Evolutionary conservation across 2,888 invertebrate species (phyloP).

Genomic region (Malachius bipustulatus): DNA sequence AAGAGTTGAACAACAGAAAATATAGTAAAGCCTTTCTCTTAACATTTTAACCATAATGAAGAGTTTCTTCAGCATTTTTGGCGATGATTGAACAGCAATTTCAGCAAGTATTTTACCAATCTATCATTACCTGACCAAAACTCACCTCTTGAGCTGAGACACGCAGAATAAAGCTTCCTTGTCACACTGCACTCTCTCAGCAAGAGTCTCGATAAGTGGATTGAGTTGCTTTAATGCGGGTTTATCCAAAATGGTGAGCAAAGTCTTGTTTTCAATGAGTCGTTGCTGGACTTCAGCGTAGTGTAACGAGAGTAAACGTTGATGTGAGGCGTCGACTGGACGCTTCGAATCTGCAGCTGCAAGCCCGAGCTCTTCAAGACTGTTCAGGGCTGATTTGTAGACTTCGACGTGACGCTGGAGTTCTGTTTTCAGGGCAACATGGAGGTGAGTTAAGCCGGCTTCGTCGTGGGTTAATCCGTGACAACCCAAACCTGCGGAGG

Average conservation of each 20-base stretch:
- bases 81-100: too few species aligned
- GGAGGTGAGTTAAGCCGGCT: slow-evolving; percentile 58
- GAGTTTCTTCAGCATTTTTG: too few species aligned
- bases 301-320: slow-evolving; percentile 70
- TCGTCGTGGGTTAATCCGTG: slow-evolving; percentile 69
- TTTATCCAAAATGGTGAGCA: slow-evolving; percentile 74
- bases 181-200: slow-evolving; percentile 77
- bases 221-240: slow-evolving; percentile 65
- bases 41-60: too few species aligned
- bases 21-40: too few species aligned
- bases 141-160: slow-evolving; percentile 48
- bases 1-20: too few species aligned
- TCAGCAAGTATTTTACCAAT: too few species aligned
- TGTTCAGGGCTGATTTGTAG: slow-evolving; percentile 76
- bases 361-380: slow-evolving; percentile 61
- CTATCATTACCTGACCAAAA: not conserved
- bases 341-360: slow-evolving; percentile 40
- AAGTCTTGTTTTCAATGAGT: slow-evolving; percentile 82
- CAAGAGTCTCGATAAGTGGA: slow-evolving; percentile 54
- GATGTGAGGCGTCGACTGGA: slow-evolving; percentile 79
- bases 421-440: slow-evolving; percentile 72
- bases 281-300: slow-evolving; percentile 81
- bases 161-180: slow-evolving; percentile 72
- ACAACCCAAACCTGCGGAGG: slow-evolving; percentile 54
- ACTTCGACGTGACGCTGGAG: slow-evolving; percentile 73